phyloP scores from a whole-genome alignment of 2,888 invertebrate species.

The Dichetophora obliterata region DNA sequence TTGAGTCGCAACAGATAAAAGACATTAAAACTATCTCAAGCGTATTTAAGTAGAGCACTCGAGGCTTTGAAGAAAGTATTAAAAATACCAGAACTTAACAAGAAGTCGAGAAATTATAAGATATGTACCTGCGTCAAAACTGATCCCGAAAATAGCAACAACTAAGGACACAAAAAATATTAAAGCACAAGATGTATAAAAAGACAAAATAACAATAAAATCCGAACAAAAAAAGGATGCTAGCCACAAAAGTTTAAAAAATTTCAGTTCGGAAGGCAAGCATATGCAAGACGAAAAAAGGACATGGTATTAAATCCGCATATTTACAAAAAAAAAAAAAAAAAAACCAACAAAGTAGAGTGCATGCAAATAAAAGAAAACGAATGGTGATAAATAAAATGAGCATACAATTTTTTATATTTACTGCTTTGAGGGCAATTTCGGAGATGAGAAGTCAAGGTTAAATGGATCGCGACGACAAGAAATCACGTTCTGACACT shows the following conservation, averaged over 20 bases:
- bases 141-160: neutral
- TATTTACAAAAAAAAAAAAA: no score
- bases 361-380: neutral
- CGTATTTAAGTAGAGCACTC: neutral
- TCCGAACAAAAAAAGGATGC: neutral
- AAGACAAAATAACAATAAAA: neutral
- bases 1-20: neutral
- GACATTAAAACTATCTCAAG: conserved; percentile 4
- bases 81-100: neutral
- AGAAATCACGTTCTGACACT: conserved; percentile 13
- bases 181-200: neutral
- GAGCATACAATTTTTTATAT: neutral
- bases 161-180: neutral
- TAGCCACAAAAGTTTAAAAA: neutral
- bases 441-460: neutral
- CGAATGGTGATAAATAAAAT: neutral
- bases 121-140: neutral
- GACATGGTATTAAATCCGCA: neutral
- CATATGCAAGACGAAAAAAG: neutral
- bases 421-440: neutral
- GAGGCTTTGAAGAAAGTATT: neutral
- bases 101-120: neutral
- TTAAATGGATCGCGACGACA: no score
- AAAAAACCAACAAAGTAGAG: neutral
- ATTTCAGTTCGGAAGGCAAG: neutral